Evolutionary conservation across 2,113 vertebrate genomes (phyloP), one percentile per base, ranked within the genome.

Genomic region (Scortum barcoo): DNA sequence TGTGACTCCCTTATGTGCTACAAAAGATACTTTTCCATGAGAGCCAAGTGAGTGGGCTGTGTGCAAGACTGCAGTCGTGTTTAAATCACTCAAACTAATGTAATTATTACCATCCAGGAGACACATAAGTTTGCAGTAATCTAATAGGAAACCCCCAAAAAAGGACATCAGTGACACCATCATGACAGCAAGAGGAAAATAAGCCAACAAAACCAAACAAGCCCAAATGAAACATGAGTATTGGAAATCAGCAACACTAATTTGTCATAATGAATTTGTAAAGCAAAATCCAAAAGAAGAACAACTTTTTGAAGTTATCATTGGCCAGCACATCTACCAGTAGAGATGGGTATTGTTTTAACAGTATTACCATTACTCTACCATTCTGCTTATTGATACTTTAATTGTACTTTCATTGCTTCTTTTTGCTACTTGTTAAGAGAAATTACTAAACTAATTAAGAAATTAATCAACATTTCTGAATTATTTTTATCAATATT

Each of bases 231-330:
- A 67, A 86, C 50, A 58, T 44, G 33, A 60, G 26, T 46, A 28
- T 46, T 74, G 26, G 54, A 67, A 82, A 70, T 84, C 67, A 67
- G 2, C 28, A 56, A 42, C 57, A 84, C 74, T 73, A 66, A 78
- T 24, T 7, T 48, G 28, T 57, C 19, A 50, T 22, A n/a, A 75
- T 74, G n/a, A 24, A 76, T 81, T 81, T 69, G 66, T 61, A 42
- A 36, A 63, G 44, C 36, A 83, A 77, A 70, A 57, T 26, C 46
- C 14, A 50, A 51, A 78, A 48, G 28, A 70, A 72, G 54, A 54
- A 61, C n/a, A 19, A 63, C 40, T 24, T 22, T 14, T 58, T 22
- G 61, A 36, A 50, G 42, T 46, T 40, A 33, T 44, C 28, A 13
- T 44, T 71, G 42, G 51, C 17, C 24, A 13, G 4, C 24, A 68